Base-by-base conservation (phyloP, 1,140 invertebrate species). In the Diachasma alloeum region DNA sequence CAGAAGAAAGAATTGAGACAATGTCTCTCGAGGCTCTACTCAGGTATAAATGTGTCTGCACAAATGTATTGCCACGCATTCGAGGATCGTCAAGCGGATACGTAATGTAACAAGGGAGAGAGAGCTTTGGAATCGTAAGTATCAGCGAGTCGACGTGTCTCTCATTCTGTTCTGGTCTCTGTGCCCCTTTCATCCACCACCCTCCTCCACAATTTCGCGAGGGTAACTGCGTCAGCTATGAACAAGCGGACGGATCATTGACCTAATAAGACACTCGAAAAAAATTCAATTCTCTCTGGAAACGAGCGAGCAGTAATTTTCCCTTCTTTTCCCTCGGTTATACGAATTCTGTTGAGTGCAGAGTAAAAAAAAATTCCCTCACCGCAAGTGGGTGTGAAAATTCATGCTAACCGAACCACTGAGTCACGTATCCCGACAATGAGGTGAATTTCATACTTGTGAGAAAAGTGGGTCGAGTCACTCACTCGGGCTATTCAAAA, bases 341-440 rank as follows among this genome's bases (percentile, higher is more conserved):
- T 11, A n/a, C n/a, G 44, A 46, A 46, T n/a, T 46, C 44, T n/a
- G 44, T 46, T n/a, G 44, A 46, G 44, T 4, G 44, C 3, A 46
- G n/a, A 59, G 19, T 59, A 22, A 59, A 59, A 59, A 59, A 59
- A 17, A 22, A 59, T 4, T 17, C 10, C 15, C 53, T 59, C n/a
- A 17, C n/a, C n/a, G 53, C n/a, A 59, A 59, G 53, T 59, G 53
- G 53, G 53, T 22, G 53, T 17, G 53, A 59, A 59, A n/a, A 59
- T 59, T 59, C 53, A 59, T 59, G n/a, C 3, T 17, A 59, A 59
- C 8, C n/a, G n/a, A 59, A n/a, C 53, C 31, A 59, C 53, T 59
- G 53, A 59, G 53, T 59, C 53, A 59, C 53, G 53, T 59, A 59
- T 59, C 53, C 19, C 19, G 53, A 59, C 53, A 59, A 59, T 59